Evolutionary conservation across 2,797 vertebrate genomes (phyloP).

Genomic region (Mionectes olivaceus): DNA sequence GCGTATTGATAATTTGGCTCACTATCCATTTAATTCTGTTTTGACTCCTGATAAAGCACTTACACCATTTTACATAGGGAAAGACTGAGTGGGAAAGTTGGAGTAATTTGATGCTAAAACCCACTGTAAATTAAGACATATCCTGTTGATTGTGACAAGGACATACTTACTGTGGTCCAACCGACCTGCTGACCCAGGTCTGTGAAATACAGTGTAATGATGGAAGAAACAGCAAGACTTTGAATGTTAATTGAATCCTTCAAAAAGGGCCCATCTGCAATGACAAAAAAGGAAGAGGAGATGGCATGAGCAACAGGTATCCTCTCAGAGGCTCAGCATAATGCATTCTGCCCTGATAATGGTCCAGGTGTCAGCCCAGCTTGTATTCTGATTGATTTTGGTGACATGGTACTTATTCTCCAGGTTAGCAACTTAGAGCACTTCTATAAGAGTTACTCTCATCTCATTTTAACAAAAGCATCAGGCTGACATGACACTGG

Average conservation of each 20-base stretch:
- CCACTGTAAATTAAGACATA: not conserved
- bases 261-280: slow-evolving; percentile 76
- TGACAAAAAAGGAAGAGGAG: not conserved
- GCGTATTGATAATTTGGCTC: not conserved
- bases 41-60: slow-evolving; percentile 8
- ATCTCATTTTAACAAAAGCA: not conserved
- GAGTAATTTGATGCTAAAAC: not conserved
- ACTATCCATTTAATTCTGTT: slow-evolving; percentile 14
- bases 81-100: not conserved
- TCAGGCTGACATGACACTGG: not conserved
- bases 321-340: not conserved
- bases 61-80: not conserved
- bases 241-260: slow-evolving; percentile 75
- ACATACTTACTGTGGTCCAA: slow-evolving; percentile 82
- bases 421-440: not conserved
- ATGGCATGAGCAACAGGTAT: not conserved
- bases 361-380: not conserved
- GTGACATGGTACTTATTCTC: not conserved
- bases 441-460: not conserved
- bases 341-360: accelerated
- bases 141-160: not conserved
- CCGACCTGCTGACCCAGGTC: slow-evolving; percentile 82
- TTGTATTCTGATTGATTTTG: not conserved
- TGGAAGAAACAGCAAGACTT: slow-evolving; percentile 78
- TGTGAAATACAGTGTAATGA: slow-evolving; percentile 80